Evolutionary conservation across 1,140 invertebrate genomes (phyloP), one percentile per base, ranked within the genome.

Genomic region (Aphelenchoides besseyi): DNA sequence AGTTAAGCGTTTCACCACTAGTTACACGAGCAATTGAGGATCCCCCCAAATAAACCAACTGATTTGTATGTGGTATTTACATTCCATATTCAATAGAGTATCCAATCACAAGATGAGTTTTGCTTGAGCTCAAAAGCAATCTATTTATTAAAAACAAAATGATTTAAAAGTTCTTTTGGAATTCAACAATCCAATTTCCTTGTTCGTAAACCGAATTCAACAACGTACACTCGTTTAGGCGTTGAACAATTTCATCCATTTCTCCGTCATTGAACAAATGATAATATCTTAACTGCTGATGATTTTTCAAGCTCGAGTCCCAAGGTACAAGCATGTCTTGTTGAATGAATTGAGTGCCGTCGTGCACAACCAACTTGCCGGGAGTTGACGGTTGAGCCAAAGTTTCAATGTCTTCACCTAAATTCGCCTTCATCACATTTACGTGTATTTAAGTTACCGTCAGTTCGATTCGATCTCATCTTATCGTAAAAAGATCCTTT

Each of bases 251-350:
- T 48, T 54, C 54, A 2, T 55, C 48, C 62, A 78, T 59, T 77
- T 78, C 76, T 8, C 36, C 69, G 26, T 63, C 33, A 12, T n/a
- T 37, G 64, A 78, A 78, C 16, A 78, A 33, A 55, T 78, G 76
- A 37, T 78, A 78, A 69, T 73, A 78, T 16, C 76, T 75, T 9
- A 78, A 78, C 32, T 77, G 74, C 23, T 64, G 16, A 16, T 54
- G 89, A 0, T 85, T 85, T 70, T 86, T 86, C 71, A 82, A 85
- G 85, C 74, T 54, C 26, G 87, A 77, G 3, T 92, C 91, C 93
- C 94, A 97, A 1, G 94, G 94, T 70, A 98, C 92, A 33, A 98
- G 86, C 48, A 97, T 93, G 86, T 98, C 95, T 87, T 95, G 91
- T 41, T 91, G 89, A 77, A 88, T 85, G 86, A 98, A 98, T 89